A percentile compares a stretch with the other conserved stretches of the same genome.
phyloP scores from a whole-genome alignment of 2,113 vertebrate genomes.

The Struthidea cinerea region DNA sequence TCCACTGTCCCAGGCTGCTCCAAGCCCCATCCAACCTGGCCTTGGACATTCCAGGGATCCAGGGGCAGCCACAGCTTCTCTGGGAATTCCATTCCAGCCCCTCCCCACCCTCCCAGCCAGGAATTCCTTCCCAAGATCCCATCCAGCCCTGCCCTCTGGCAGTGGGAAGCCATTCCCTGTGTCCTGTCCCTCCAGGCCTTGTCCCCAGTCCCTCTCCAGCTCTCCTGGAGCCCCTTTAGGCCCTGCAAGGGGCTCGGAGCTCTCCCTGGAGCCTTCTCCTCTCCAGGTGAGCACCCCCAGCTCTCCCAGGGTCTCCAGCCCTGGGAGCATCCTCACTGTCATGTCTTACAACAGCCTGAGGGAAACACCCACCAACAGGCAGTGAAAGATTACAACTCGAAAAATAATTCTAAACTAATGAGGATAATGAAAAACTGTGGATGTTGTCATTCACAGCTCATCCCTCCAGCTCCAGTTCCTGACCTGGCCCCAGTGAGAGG shows the following conservation, averaged over 20 bases:
- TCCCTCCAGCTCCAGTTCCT: not conserved
- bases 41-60: not conserved
- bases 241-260: not conserved
- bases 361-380: not conserved
- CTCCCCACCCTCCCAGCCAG: not conserved
- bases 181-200: not conserved
- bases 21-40: not conserved
- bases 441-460: not conserved
- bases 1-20: fast-evolving
- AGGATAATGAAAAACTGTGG: fast-evolving
- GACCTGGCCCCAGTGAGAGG: not conserved
- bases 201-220: not conserved
- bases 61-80: not conserved
- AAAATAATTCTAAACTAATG: not conserved
- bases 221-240: not conserved
- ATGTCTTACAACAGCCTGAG: fast-evolving
- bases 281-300: fast-evolving
- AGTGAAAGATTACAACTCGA: not conserved
- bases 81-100: not conserved
- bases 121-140: not conserved
- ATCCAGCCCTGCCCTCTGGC: not conserved
- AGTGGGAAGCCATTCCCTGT: not conserved
- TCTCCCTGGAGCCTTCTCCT: not conserved
- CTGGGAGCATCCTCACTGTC: not conserved
- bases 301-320: not conserved